These are phyloP conservation scores for Albula goreensis DNA, from an alignment of 2,113 vertebrate genomes.

Conservation along the genomic window DNA sequence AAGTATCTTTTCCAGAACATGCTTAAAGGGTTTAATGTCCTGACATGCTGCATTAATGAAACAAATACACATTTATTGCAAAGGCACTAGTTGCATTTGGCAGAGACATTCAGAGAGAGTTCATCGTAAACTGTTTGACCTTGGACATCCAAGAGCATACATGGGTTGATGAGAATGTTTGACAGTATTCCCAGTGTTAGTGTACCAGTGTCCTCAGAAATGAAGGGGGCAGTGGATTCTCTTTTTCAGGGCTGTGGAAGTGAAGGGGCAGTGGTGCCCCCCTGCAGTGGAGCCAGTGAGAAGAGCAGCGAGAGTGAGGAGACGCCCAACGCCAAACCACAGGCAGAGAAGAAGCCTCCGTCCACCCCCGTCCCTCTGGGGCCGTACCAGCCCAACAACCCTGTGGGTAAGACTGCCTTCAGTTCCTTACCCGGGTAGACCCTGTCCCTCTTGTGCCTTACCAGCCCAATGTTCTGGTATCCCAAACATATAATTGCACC, in stretches of 20 bases:
- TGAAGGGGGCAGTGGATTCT: too few relatives aligned
- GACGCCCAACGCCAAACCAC: background rate
- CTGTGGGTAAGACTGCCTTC: slow-evolving; percentile 81
- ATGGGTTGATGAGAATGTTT: too few relatives aligned
- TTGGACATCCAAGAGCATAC: too few relatives aligned
- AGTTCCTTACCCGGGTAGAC: background rate
- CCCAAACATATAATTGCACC: background rate
- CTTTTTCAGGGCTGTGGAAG: slow-evolving; percentile 29
- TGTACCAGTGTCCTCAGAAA: too few relatives aligned
- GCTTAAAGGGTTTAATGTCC: too few relatives aligned
- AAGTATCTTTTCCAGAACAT: too few relatives aligned
- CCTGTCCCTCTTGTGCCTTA: background rate
- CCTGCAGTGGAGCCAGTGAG: slow-evolving; percentile 21
- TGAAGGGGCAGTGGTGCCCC: background rate
- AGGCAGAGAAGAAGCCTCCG: slow-evolving; percentile 42
- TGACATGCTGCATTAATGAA: too few relatives aligned
- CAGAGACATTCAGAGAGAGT: too few relatives aligned
- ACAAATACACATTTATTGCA: too few relatives aligned
- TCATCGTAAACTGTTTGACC: too few relatives aligned
- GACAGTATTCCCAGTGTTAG: too few relatives aligned
- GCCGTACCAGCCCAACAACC: slow-evolving; percentile 79
- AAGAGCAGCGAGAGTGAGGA: slow-evolving; percentile 35
- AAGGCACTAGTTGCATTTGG: too few relatives aligned
- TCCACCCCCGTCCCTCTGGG: slow-evolving; percentile 65
- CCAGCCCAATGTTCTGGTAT: background rate